Base-by-base conservation (phyloP, 1,140 invertebrate genomes). In the Tribolium madens region DNA sequence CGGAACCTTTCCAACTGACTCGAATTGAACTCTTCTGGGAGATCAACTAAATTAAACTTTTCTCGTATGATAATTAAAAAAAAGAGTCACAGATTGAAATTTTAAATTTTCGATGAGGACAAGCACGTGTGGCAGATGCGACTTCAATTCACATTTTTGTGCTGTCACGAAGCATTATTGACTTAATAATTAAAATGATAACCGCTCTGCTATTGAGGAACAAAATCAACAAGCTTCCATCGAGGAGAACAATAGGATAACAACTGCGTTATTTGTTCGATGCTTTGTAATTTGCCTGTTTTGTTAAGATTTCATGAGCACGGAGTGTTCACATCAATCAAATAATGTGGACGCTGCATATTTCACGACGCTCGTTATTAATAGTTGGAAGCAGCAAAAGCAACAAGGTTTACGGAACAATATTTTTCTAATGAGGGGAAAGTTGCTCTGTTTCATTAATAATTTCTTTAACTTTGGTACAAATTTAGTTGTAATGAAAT, bases 21-120 rank as follows among this genome's bases (percentile, higher is more conserved):
- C 31, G 57, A 78, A 77, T 77, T 78, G 64, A 73, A 75, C 72
- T n/a, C 69, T 78, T 75, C 53, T 69, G 21, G 57, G 57, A 33
- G 21, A 64, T 64, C 57, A 64, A 64, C 57, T 15, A 13, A 64
- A 64, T 64, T 64, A 64, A 64, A 64, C 57, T 64, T 64, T 57
- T 42, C 57, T 64, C 26, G 57, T 26, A 64, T 64, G 57, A 64
- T 64, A 64, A 64, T 64, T 64, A 64, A 64, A 64, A 64, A 36
- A 42, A 64, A 64, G 3, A n/a, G 36, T 2, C 2, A 36, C 5
- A 3, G 10, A 1, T 36, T 42, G 3, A 6, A n/a, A 26, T 26
- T 26, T 42, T 42, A 42, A 42, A 42, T 42, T 42, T 42, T 42
- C n/a, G 36, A 42, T 42, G 36, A 42, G 52, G 17, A 6, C 18